Percentiles rank a stretch among this genome's conserved stretches.
These are phyloP conservation scores for Pocillopora damicornis DNA, from an alignment of 64 coral and sea anemone genomes.

Conservation along the genomic window DNA sequence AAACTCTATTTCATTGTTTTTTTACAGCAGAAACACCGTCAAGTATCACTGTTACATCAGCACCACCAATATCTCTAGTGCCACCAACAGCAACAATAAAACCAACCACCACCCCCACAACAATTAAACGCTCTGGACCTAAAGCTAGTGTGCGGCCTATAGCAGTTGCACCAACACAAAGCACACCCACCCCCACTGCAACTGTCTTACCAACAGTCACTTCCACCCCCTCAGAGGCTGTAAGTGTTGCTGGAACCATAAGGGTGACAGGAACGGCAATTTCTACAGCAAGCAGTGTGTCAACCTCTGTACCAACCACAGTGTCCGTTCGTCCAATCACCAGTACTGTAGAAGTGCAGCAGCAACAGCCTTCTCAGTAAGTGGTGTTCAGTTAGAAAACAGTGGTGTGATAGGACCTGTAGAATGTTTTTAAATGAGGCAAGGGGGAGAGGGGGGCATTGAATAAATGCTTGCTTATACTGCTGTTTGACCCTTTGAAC, in stretches of 20 bases:
- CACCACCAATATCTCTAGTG: conserved; percentile 47
- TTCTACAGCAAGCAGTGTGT: conserved; percentile 19
- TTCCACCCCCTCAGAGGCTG: conserved; percentile 59
- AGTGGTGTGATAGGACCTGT: no score
- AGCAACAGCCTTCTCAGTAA: conserved; percentile 20
- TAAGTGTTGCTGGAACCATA: conserved; percentile 16
- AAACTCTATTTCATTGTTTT: not conserved
- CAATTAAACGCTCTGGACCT: conserved; percentile 64
- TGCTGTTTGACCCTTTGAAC: not conserved
- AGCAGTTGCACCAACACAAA: conserved; percentile 76
- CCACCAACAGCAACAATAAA: conserved; percentile 95
- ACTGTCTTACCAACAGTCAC: conserved; percentile 95
- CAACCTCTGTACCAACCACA: conserved; percentile 60
- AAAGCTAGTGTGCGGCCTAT: conserved; percentile 96
- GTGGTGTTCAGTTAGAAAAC: not conserved
- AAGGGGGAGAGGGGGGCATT: no score
- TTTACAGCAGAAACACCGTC: not conserved
- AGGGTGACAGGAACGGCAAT: conserved; percentile 14
- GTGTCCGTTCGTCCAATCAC: conserved; percentile 71
- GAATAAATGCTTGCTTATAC: no score
- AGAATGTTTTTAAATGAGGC: no score
- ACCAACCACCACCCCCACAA: conserved; percentile 82
- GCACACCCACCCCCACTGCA: conserved; percentile 75
- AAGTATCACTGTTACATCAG: conserved; percentile 34
- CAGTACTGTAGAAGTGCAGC: conserved; percentile 25